These are phyloP conservation scores for Pangasius larnaudii DNA, from an alignment of 2,797 vertebrate genomes.

Conservation along the genomic window DNA sequence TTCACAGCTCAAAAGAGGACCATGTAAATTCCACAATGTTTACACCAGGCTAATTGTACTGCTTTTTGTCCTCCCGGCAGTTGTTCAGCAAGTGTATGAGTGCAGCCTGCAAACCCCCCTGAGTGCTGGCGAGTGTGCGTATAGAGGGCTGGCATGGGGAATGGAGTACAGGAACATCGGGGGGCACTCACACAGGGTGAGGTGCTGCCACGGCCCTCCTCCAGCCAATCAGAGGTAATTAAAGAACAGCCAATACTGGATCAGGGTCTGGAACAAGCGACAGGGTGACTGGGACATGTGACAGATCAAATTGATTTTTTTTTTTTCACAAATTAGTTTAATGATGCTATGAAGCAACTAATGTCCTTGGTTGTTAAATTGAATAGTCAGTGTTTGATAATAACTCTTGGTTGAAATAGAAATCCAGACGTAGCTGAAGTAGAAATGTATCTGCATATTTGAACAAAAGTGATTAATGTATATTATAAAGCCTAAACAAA, in stretches of 20 bases:
- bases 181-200: constrained; percentile 77
- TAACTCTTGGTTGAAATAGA: not conserved
- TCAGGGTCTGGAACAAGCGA: not conserved
- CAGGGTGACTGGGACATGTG: not conserved
- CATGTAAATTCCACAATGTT: not conserved
- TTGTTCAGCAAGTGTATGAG: not conserved
- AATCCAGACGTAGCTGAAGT: not conserved
- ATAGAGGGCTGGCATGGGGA: constrained; percentile 83
- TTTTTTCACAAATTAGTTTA: not conserved
- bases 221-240: constrained; percentile 78
- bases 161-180: constrained; percentile 83
- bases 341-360: not conserved
- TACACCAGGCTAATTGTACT: not conserved
- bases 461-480: too few relatives aligned
- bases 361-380: not conserved
- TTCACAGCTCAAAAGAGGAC: not conserved
- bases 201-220: constrained; percentile 72
- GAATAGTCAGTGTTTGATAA: not conserved
- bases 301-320: not conserved
- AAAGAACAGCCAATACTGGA: not conserved
- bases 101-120: constrained; percentile 25
- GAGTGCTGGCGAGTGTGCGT: constrained; percentile 61
- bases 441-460: not conserved
- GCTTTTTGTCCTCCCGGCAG: constrained; percentile 19
- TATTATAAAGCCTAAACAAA: too few relatives aligned